Percentiles rank a stretch among this genome's conserved stretches.
These are phyloP conservation scores for Styela clava DNA, from an alignment of 23 tunicate species.

Conservation along the genomic window DNA sequence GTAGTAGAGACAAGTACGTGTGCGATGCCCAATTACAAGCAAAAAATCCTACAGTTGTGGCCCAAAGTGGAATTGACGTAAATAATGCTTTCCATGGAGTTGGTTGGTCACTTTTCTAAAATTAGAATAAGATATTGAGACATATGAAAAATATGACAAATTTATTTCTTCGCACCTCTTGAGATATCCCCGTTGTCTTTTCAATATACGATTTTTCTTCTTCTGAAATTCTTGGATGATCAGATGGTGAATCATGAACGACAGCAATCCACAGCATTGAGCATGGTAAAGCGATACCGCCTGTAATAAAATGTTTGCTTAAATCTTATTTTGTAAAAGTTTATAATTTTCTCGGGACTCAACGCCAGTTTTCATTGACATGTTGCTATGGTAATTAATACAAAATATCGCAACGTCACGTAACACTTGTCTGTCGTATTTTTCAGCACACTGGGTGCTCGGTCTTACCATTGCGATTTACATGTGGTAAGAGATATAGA, in stretches of 20 bases:
- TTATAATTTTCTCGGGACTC: too few species aligned
- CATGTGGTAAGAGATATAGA: too few species aligned
- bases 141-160: neutral
- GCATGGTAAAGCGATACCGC: slow-evolving; percentile 6
- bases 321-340: too few species aligned
- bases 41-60: neutral
- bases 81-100: slow-evolving; percentile 12
- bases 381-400: too few species aligned
- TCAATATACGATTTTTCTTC: slow-evolving; percentile 31
- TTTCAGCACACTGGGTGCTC: too few species aligned
- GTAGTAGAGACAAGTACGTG: slow-evolving; percentile 1
- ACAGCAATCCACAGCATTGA: slow-evolving; percentile 21
- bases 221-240: slow-evolving; percentile 53
- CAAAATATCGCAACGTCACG: too few species aligned
- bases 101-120: neutral
- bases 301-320: slow-evolving; percentile 7
- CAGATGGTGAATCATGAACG: slow-evolving; percentile 28
- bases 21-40: neutral
- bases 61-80: slow-evolving; percentile 5
- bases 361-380: too few species aligned
- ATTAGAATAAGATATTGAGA: neutral
- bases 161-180: neutral
- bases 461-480: too few species aligned
- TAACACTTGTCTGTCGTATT: too few species aligned
- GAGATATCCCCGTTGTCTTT: slow-evolving; percentile 1